These are phyloP conservation scores for Peromyscus nudipes DNA, from an alignment of 2,797 vertebrate species.

Conservation along the genomic window DNA sequence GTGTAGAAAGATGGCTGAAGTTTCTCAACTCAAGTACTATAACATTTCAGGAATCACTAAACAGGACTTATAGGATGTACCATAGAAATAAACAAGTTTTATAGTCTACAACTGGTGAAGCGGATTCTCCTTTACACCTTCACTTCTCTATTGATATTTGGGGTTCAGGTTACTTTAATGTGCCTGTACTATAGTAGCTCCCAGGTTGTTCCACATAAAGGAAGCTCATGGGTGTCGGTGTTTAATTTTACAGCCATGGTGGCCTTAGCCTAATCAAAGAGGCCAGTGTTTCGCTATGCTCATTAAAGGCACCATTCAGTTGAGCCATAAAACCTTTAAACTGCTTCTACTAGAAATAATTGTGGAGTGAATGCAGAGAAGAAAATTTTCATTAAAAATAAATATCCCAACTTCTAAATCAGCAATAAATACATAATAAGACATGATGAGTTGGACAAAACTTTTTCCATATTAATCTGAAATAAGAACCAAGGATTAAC, in stretches of 20 bases:
- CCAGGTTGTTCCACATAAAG: slow-evolving; percentile 49
- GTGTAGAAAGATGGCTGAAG: background rate
- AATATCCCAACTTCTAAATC: background rate
- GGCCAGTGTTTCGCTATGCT: background rate
- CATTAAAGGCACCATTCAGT: background rate
- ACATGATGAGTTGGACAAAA: background rate
- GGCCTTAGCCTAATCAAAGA: background rate
- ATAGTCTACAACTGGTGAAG: background rate
- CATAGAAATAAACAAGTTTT: background rate
- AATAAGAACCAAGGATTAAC: background rate
- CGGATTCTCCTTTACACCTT: slow-evolving; percentile 11
- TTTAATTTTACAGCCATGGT: slow-evolving; percentile 47
- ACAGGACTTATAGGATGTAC: background rate
- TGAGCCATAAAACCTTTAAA: background rate
- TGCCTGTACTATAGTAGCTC: background rate
- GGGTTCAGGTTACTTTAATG: background rate
- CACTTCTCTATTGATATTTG: background rate
- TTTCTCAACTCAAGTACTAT: background rate
- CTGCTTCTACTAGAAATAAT: background rate
- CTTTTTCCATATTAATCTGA: background rate
- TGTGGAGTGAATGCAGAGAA: background rate
- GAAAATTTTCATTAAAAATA: slow-evolving; percentile 29
- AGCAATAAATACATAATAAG: background rate
- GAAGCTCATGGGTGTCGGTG: background rate
- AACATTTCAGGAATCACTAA: background rate